phyloP scores from a whole-genome alignment of 2,888 invertebrate species.

The Ophion ventricosus region DNA sequence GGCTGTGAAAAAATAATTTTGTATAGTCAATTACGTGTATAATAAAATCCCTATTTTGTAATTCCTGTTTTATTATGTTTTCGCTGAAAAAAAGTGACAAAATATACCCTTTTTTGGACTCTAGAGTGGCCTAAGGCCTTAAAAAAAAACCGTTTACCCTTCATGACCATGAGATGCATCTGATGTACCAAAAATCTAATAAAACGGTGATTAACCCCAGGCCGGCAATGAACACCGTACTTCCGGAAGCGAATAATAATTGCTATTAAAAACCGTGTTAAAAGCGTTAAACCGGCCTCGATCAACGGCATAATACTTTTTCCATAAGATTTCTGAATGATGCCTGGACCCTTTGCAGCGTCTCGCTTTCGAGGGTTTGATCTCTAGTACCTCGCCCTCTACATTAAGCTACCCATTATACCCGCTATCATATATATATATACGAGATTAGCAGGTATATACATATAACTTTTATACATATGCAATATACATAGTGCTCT shows the following conservation, averaged over 20 bases:
- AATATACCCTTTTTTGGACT: too few species aligned
- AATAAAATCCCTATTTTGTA: too few species aligned
- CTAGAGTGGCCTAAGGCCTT: too few species aligned
- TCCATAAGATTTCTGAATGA: too few species aligned
- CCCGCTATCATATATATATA: background rate
- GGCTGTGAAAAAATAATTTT: too few species aligned
- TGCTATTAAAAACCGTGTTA: background rate
- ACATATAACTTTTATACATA: background rate
- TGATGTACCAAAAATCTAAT: background rate
- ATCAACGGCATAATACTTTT: background rate
- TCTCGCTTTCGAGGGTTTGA: background rate
- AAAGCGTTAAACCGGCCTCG: background rate
- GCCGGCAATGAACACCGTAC: background rate
- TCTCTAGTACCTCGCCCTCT: background rate
- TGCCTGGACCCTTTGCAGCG: background rate
- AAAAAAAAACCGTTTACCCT: background rate
- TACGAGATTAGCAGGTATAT: background rate
- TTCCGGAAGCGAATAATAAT: background rate
- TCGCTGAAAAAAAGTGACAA: too few species aligned
- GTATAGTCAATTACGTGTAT: too few species aligned
- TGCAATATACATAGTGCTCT: background rate
- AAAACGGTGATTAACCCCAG: background rate
- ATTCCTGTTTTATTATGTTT: too few species aligned
- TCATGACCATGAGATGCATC: background rate
- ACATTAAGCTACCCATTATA: background rate